These are phyloP conservation scores for Sinocyclocheilus rhinocerous DNA, from an alignment of 2,113 vertebrate species.

Conservation along the genomic window DNA sequence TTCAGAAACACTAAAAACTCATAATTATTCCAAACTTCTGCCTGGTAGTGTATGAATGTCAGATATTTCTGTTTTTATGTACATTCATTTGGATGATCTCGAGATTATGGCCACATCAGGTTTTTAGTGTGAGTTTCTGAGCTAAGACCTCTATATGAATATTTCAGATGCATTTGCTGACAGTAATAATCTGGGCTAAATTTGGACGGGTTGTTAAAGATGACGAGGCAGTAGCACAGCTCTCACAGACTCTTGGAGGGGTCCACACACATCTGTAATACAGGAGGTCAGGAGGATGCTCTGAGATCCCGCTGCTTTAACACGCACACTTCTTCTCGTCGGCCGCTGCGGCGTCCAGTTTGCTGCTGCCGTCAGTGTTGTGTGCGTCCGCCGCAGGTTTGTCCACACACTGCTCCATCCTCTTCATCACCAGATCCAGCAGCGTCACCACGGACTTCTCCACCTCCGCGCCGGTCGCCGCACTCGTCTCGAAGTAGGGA, in stretches of 20 bases:
- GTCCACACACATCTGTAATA: constrained; percentile 20
- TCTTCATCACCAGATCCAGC: constrained; percentile 95
- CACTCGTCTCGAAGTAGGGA: constrained; percentile 93
- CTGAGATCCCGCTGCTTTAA: constrained; percentile 65
- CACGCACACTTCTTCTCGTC: constrained; percentile 87
- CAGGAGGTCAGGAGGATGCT: neutral
- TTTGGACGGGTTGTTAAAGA: constrained; percentile 1
- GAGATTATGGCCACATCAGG: neutral
- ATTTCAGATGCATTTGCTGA: neutral
- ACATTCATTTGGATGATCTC: neutral
- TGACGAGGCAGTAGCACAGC: neutral
- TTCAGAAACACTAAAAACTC: too few relatives aligned
- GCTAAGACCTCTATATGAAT: neutral
- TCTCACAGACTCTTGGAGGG: neutral
- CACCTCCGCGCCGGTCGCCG: constrained; percentile 87
- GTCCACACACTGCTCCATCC: constrained; percentile 95
- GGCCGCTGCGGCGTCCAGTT: constrained; percentile 72
- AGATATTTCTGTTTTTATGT: neutral
- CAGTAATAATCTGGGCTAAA: neutral
- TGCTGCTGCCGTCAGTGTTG: constrained; percentile 79
- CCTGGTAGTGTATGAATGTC: neutral
- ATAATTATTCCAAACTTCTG: neutral
- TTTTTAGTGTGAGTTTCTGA: too few relatives aligned
- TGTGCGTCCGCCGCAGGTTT: constrained; percentile 77
- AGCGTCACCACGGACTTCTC: constrained; percentile 87